Conservation (phyloP, 2,888 invertebrate species). For the Andricus quercusramuli region DNA sequence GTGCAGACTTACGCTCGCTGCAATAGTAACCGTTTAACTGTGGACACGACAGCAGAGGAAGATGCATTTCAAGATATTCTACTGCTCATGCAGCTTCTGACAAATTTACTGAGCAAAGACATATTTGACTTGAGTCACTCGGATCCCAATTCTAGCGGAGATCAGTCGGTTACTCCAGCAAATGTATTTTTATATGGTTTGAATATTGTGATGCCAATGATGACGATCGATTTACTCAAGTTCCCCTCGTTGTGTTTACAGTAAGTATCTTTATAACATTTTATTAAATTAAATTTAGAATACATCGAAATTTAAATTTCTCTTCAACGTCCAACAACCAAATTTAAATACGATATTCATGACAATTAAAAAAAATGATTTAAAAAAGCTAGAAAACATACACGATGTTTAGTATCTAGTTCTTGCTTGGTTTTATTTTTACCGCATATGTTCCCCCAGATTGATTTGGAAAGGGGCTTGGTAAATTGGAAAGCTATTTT, state of each 20-base stretch:
- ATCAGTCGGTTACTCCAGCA: constrained; percentile 74
- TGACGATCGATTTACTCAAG: constrained; percentile 86
- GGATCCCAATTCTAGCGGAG: constrained; percentile 40
- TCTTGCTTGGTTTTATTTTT: no score
- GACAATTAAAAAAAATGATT: no score
- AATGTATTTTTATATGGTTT: constrained; percentile 86
- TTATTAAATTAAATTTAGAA: no score
- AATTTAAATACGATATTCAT: no score
- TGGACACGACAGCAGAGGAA: constrained; percentile 85
- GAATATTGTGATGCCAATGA: constrained; percentile 86
- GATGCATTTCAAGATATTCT: constrained; percentile 88
- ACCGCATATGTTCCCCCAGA: no score
- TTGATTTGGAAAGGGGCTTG: no score
- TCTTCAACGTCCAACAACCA: neutral
- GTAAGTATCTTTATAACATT: constrained; percentile 72
- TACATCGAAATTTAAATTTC: neutral
- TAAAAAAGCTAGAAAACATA: no score
- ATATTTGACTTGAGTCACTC: constrained; percentile 78
- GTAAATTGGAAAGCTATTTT: no score
- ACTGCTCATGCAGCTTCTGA: constrained; percentile 88
- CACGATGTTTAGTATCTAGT: no score
- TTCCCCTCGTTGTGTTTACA: constrained; percentile 85
- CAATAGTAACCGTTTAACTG: constrained; percentile 83
- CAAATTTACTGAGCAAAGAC: constrained; percentile 81
- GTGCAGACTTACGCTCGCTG: constrained; percentile 86